phyloP scores from a whole-genome alignment of 2,797 vertebrate species.

The Antrozous pallidus region DNA sequence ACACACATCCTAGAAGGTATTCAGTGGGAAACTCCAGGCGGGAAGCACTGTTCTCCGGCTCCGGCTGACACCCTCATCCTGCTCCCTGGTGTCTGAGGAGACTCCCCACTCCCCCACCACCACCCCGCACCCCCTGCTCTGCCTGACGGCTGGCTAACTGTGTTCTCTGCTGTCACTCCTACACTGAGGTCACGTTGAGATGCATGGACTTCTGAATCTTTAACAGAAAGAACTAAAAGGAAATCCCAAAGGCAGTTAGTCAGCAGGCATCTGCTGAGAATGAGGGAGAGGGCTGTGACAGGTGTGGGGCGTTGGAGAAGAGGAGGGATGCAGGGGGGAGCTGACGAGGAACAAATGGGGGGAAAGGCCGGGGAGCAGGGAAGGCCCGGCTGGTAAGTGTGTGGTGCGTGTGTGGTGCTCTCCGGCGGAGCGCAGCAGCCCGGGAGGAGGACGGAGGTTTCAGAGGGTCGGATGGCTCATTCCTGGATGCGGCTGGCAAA shows the following conservation, averaged over 20 bases:
- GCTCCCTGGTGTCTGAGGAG: neutral
- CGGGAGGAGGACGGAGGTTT: neutral
- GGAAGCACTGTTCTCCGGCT: conserved; percentile 66
- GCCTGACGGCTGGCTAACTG: conserved; percentile 44
- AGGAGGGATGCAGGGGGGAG: conserved; percentile 30
- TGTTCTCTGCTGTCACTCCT: conserved; percentile 62
- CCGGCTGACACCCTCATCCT: conserved; percentile 69
- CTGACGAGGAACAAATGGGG: conserved; percentile 15
- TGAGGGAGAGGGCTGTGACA: conserved; percentile 50
- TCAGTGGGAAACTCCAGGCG: conserved; percentile 71
- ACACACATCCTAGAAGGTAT: conserved; percentile 63
- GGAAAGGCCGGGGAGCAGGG: neutral
- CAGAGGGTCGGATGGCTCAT: neutral
- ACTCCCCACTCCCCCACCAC: too few species aligned
- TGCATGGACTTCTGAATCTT: conserved; percentile 69
- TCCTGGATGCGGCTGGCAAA: neutral
- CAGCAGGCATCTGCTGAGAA: conserved; percentile 55
- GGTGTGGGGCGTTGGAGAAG: conserved; percentile 39
- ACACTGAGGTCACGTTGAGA: conserved; percentile 64
- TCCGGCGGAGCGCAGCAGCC: neutral
- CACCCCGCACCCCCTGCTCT: neutral
- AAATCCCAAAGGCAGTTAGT: conserved; percentile 64
- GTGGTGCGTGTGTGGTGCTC: neutral
- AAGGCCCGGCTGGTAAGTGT: conserved; percentile 13
- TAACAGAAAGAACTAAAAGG: conserved; percentile 72